Evolutionary conservation across 35 echinoderm and acorn worm species (phyloP), one percentile per base, ranked within the genome.

Genomic region (Apostichopus californicus): DNA sequence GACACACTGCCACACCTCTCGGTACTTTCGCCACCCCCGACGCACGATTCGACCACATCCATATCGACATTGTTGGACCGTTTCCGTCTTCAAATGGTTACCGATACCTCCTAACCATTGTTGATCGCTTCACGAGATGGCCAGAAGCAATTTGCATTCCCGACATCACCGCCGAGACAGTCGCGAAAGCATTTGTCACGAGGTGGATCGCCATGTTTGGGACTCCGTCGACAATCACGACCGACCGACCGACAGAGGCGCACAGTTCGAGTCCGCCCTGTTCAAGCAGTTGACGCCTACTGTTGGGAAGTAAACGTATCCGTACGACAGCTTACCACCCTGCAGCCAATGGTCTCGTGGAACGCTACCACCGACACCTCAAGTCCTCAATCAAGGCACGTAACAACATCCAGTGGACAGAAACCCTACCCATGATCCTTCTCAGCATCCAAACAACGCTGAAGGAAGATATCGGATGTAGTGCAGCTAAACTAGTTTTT

Each of bases 11-110:
- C 14, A 86, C 95, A 60, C 95, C 87, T 6, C 21, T 96, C 5
- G 92, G 92, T 71, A 96, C 92, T 55, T 93, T 96, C 55, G 11
- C 86, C 17, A 65, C 92, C 9, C 95, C 95, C 9, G 92, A 96
- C 79, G 92, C 95, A 14, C 18, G 95, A 57, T 87, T 95, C 70
- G 79, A 87, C 20, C 90, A 28, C 26, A 28, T 28, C 26, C 26
- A 28, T 28, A 28, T 28, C 26, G 26, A 28, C 26, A 28, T 28
- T 66, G 82, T 92, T 23, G 94, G 82, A 59, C 95, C 95, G 1
- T 71, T 93, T 9, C 92, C 95, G 10, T 68, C 77, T 5, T 93
- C 94, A 78, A 60, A 93, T 86, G 94, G 94, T 23, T 91, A 57
- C 70, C 22, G 8, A 60, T 95, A 95, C 57, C 87, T 93, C 26